Percentiles rank a stretch among this genome's conserved stretches.
Conservation (phyloP, 2,113 vertebrate species). For the Delphinus delphis region DNA sequence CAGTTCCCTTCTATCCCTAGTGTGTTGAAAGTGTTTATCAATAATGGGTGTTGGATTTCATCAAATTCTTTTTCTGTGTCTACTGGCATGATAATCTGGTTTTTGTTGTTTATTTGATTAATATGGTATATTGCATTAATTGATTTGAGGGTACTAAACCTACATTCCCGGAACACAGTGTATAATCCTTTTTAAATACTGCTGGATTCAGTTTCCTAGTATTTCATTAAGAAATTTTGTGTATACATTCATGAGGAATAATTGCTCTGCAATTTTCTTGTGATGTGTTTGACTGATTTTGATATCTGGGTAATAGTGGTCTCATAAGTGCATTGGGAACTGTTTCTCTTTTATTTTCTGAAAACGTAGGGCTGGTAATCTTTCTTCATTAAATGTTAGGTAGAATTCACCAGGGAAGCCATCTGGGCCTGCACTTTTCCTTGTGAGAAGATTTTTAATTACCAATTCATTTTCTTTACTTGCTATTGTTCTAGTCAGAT, state of each 20-base stretch:
- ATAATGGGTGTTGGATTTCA: neutral
- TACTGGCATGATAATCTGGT: neutral
- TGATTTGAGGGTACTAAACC: neutral
- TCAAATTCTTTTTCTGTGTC: neutral
- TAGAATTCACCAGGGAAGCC: neutral
- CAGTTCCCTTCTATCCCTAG: too few species aligned
- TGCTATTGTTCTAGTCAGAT: neutral
- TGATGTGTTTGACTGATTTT: neutral
- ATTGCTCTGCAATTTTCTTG: neutral
- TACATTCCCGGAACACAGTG: neutral
- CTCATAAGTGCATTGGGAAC: neutral
- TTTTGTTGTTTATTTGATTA: neutral
- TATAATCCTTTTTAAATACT: neutral
- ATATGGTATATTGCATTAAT: neutral
- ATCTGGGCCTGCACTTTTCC: neutral
- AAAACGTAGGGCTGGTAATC: too few species aligned
- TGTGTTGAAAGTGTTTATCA: neutral
- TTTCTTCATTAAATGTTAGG: neutral
- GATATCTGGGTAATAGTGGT: neutral
- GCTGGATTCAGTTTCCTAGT: neutral
- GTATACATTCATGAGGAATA: neutral
- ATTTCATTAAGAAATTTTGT: neutral
- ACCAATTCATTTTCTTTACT: neutral
- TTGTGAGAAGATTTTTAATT: neutral
- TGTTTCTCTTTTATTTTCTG: neutral